These are phyloP conservation scores for Acronicta alni DNA, from an alignment of 2,888 invertebrate genomes.

Conservation along the genomic window DNA sequence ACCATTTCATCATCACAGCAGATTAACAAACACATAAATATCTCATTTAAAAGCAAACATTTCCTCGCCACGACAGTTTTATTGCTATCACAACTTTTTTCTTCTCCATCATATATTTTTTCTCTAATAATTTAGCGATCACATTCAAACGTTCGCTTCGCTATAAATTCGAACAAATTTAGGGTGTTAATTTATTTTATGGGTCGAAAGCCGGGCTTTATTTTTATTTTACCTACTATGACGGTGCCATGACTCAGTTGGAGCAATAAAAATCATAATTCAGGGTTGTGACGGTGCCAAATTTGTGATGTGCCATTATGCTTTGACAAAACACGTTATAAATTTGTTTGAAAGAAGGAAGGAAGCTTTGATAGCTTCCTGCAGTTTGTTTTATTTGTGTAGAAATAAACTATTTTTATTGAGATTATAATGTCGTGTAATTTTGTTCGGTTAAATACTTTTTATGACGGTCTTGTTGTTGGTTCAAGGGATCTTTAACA, in stretches of 20 bases:
- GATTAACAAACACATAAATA: slow-evolving; percentile 53
- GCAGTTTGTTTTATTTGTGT: slow-evolving; percentile 44
- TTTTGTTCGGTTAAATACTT: not conserved
- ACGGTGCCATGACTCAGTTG: slow-evolving; percentile 25
- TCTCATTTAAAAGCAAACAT: slow-evolving; percentile 55
- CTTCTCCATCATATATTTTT: slow-evolving; percentile 47
- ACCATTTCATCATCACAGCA: slow-evolving; percentile 42
- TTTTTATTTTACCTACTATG: slow-evolving; percentile 45
- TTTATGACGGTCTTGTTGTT: too few species aligned
- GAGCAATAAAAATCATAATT: slow-evolving; percentile 53
- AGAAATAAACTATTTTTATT: slow-evolving; percentile 27
- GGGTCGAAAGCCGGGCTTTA: slow-evolving; percentile 48
- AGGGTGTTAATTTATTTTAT: slow-evolving; percentile 59
- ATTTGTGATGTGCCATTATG: slow-evolving; percentile 51
- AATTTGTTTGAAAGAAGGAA: slow-evolving; percentile 49
- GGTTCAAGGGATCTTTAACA: too few species aligned
- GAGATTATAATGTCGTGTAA: slow-evolving; percentile 14
- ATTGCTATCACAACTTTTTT: slow-evolving; percentile 45
- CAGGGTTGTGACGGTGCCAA: slow-evolving; percentile 57
- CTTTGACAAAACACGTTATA: slow-evolving; percentile 59
- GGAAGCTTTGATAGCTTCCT: slow-evolving; percentile 58
- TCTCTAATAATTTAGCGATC: slow-evolving; percentile 60
- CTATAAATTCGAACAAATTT: slow-evolving; percentile 57
- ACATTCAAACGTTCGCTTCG: slow-evolving; percentile 53
- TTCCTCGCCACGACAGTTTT: slow-evolving; percentile 48